Base-by-base conservation (phyloP, 2,888 invertebrate species). In the Brachypalpus laphriformis region DNA sequence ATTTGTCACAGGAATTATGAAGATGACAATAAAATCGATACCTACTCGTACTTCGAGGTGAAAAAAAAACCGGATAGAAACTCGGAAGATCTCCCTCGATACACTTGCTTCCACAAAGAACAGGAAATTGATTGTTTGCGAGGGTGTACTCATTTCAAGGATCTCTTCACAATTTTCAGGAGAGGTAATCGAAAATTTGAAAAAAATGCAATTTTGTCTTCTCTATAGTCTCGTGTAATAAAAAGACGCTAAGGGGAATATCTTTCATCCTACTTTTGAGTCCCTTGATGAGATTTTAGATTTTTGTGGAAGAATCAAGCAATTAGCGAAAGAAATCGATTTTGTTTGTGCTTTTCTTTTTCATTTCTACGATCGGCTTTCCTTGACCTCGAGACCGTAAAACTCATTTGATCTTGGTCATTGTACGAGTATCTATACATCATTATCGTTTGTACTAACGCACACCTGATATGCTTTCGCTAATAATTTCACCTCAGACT, bases 1-100 rank as follows among this genome's bases (percentile, higher is more conserved):
- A 83, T 83, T 83, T 83, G 82, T 83, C 82, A 74, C 61, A 63
- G 72, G 72, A 83, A 78, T 83, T 83, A 74, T 83, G 68, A 78
- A 66, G 66, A 61, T 57, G n/a, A 57, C 71, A 78, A 61, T 54
- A 56, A 74, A 47, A 47, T 82, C 68, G 82, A 83, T 78, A 78
- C 57, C 68, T 37, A 72, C 45, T 22, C 57, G 61, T 37, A 72
- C 45, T 22, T 14, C 16, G 34, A 40, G 28, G 57, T 66, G 54
- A 22, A 54, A 45, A 9, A 56, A 22, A 34, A 6, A 6, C 8
- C n/a, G n/a, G 56, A 16, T 9, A 34, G 3, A 9, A 72, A 80
- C 61, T 45, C 34, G 9, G 31, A 59, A 51, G 56, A 51, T 31
- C 18, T 31, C 4, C 54, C 34, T 34, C 8, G 3, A 11, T n/a